Percentiles rank a stretch among this genome's conserved stretches.
phyloP scores from a whole-genome alignment of 1,140 invertebrate species.

The Drosophila chauvacae region DNA sequence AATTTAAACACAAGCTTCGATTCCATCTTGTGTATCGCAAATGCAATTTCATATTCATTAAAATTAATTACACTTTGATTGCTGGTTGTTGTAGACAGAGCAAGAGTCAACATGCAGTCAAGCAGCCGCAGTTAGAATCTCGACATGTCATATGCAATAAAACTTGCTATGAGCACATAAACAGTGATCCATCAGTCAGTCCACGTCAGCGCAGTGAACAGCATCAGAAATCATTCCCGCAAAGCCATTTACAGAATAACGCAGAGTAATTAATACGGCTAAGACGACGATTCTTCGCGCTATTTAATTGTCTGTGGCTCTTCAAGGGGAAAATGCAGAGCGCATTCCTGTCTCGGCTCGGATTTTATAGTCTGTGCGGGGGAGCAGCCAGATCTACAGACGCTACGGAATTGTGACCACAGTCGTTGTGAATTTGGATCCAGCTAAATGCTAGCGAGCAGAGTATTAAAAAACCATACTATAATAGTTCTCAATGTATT shows the following conservation, averaged over 20 bases:
- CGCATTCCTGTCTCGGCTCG: slow-evolving; percentile 49
- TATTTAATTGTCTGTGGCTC: slow-evolving; percentile 46
- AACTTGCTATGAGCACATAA: slow-evolving; percentile 24
- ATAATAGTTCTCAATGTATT: no score
- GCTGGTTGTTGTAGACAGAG: slow-evolving; percentile 11
- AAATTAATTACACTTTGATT: slow-evolving; percentile 70
- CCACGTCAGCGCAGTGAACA: slow-evolving; percentile 9
- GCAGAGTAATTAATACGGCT: slow-evolving; percentile 76
- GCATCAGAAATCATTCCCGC: slow-evolving; percentile 48
- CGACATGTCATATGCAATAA: slow-evolving; percentile 40
- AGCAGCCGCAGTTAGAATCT: slow-evolving; percentile 35
- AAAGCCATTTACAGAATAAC: slow-evolving; percentile 69
- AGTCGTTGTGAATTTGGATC: slow-evolving; percentile 10
- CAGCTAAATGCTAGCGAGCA: not conserved
- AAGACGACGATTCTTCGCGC: slow-evolving; percentile 12
- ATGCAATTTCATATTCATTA: slow-evolving; percentile 66
- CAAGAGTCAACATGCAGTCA: slow-evolving; percentile 37
- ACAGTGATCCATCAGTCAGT: slow-evolving; percentile 19
- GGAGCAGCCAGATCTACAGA: slow-evolving; percentile 4
- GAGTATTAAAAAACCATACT: not conserved
- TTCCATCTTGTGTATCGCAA: slow-evolving; percentile 44
- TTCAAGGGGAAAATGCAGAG: slow-evolving; percentile 41
- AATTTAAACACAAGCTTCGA: slow-evolving; percentile 21
- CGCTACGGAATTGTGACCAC: slow-evolving; percentile 1
- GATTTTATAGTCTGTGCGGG: slow-evolving; percentile 29